phyloP scores from a whole-genome alignment of 92 coral and sea anemone species.

The Parazoanthus atlanticus region DNA sequence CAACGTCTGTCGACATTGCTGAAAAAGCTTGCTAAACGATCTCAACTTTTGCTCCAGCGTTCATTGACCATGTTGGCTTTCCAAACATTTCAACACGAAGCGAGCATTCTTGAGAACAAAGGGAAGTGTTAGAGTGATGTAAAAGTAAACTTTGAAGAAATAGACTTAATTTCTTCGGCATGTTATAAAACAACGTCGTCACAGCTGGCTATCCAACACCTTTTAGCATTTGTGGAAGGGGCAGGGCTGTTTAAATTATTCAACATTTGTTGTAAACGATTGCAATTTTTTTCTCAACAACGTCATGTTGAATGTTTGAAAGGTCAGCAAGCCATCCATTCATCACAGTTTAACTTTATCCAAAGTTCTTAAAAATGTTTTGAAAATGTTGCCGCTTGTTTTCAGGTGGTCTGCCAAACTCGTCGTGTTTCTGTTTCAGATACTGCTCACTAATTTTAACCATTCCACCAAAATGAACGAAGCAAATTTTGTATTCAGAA shows the following conservation, averaged over 20 bases:
- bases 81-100: background rate
- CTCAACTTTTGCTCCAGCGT: too few relatives aligned
- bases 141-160: too few relatives aligned
- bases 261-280: background rate
- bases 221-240: background rate
- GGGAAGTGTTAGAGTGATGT: background rate
- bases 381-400: background rate
- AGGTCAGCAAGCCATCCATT: background rate
- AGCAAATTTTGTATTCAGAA: background rate
- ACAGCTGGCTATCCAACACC: background rate
- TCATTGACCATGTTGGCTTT: too few relatives aligned
- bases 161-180: background rate
- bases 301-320: background rate
- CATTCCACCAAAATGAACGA: background rate
- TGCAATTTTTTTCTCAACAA: background rate
- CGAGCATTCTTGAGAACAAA: background rate
- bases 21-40: too few relatives aligned
- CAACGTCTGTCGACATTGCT: too few relatives aligned
- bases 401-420: background rate
- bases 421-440: background rate
- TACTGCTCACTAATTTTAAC: background rate
- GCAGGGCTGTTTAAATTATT: too few relatives aligned
- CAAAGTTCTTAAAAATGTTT: background rate
- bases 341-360: background rate
- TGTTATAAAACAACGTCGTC: background rate